A percentile compares a stretch with the other conserved stretches of the same genome.
These are phyloP conservation scores for Siderastrea radians DNA, from an alignment of 92 coral and sea anemone species.

Conservation along the genomic window DNA sequence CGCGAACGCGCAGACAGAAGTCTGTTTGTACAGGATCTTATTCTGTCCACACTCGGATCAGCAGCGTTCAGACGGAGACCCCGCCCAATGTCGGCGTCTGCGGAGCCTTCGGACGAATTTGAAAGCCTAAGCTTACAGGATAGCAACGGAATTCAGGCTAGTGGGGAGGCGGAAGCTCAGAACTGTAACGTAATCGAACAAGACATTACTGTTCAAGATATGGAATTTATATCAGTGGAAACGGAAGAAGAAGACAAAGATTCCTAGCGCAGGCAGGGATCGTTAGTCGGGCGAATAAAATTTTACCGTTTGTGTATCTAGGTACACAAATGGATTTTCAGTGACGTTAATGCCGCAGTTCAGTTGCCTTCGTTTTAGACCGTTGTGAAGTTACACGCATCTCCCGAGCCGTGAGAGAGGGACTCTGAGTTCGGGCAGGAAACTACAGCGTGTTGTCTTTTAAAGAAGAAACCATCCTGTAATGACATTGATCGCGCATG, in stretches of 20 bases:
- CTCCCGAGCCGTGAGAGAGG: not conserved
- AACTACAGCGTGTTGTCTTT: not conserved
- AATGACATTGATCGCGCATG: slow-evolving; percentile 19
- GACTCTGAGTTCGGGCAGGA: not conserved
- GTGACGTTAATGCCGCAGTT: slow-evolving; percentile 23
- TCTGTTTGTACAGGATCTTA: slow-evolving; percentile 97
- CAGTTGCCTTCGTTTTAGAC: slow-evolving; percentile 23
- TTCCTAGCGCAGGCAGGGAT: slow-evolving; percentile 65
- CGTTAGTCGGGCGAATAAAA: not conserved
- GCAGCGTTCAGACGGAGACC: slow-evolving; percentile 73
- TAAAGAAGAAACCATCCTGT: slow-evolving; percentile 2
- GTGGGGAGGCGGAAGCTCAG: slow-evolving; percentile 53
- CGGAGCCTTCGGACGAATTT: slow-evolving; percentile 72
- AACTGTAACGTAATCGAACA: slow-evolving; percentile 63
- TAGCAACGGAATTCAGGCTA: slow-evolving; percentile 37
- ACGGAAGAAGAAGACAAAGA: slow-evolving; percentile 91
- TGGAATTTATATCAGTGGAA: slow-evolving; percentile 87
- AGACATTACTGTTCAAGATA: slow-evolving; percentile 82
- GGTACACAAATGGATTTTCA: slow-evolving; percentile 28
- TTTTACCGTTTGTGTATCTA: slow-evolving; percentile 24
- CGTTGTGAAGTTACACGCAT: slow-evolving; percentile 26
- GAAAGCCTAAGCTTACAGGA: slow-evolving; percentile 66
- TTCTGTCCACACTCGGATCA: slow-evolving; percentile 92
- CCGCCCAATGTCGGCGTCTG: slow-evolving; percentile 7
- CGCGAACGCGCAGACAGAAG: slow-evolving; percentile 91